Evolutionary conservation across 2,888 invertebrate species (phyloP).

Genomic region (Eucriotettix oculatus): DNA sequence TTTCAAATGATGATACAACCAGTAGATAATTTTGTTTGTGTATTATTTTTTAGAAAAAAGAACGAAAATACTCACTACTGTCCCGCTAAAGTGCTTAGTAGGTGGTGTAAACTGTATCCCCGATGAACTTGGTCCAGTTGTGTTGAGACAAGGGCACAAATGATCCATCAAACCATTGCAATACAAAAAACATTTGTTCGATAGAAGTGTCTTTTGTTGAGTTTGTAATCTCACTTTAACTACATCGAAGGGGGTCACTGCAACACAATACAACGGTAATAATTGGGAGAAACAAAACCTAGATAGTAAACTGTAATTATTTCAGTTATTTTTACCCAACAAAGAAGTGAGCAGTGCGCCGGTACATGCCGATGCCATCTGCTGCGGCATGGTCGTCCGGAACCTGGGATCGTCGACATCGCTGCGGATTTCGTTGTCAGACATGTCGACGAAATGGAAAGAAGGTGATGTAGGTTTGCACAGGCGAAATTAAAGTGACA

Average conservation of each 20-base stretch:
- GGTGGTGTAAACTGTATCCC: neutral
- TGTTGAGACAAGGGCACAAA: conserved; percentile 58
- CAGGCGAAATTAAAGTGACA: no score
- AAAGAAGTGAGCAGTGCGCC: conserved; percentile 81
- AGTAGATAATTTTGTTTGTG: neutral
- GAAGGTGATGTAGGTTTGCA: no score
- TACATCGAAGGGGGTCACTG: conserved; percentile 98
- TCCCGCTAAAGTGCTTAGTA: conserved; percentile 49
- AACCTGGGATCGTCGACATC: no score
- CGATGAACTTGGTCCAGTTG: neutral
- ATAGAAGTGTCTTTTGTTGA: conserved; percentile 68
- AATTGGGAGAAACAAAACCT: conserved; percentile 19
- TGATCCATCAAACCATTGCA: conserved; percentile 99
- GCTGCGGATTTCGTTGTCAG: no score
- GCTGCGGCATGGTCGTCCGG: conserved; percentile 55
- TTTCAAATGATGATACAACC: neutral
- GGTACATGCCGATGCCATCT: conserved; percentile 70
- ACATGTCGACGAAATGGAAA: no score
- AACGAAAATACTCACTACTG: conserved; percentile 25
- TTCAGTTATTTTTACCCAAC: conserved; percentile 42
- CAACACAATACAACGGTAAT: neutral
- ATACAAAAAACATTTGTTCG: conserved; percentile 83
- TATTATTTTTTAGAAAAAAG: no score
- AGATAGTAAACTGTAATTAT: neutral
- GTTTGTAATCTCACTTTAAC: conserved; percentile 94